Percentiles rank a stretch among this genome's conserved stretches.
Conservation (phyloP, 2,888 invertebrate species). For the Dryobotodes eremita region DNA sequence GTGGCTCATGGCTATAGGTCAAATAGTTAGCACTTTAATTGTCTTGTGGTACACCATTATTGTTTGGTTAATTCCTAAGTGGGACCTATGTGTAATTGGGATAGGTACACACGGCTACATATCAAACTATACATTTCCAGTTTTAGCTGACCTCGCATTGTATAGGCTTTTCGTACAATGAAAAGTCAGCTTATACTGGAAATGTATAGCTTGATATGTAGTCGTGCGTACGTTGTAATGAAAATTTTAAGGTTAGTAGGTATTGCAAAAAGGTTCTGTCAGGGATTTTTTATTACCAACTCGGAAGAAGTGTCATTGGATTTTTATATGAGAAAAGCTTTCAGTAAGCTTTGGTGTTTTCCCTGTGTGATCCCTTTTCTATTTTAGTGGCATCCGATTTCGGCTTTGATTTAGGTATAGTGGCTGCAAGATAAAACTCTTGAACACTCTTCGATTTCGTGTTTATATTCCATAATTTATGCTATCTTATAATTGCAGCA, state of each 20-base stretch:
- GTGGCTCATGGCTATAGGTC: slow-evolving; percentile 37
- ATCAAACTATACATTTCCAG: too few species aligned
- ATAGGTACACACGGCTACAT: background rate
- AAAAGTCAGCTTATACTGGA: too few species aligned
- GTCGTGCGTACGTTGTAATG: too few species aligned
- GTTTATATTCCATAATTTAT: background rate
- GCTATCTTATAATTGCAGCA: slow-evolving; percentile 43
- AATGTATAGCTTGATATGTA: too few species aligned
- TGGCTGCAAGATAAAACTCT: background rate
- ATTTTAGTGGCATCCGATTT: background rate
- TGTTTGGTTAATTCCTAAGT: background rate
- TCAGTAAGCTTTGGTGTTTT: background rate
- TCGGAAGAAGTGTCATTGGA: background rate
- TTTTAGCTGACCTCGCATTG: too few species aligned
- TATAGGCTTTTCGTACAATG: too few species aligned
- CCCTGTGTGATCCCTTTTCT: background rate
- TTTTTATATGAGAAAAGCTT: background rate
- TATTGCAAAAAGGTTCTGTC: too few species aligned
- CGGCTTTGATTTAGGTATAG: background rate
- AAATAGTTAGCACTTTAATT: slow-evolving; percentile 17
- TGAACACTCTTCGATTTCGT: background rate
- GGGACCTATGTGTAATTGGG: background rate
- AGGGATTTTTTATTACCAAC: background rate
- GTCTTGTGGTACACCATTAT: slow-evolving; percentile 1
- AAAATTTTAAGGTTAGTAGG: too few species aligned